phyloP scores from a whole-genome alignment of 2,113 vertebrate species.

The Paralichthys olivaceus region DNA sequence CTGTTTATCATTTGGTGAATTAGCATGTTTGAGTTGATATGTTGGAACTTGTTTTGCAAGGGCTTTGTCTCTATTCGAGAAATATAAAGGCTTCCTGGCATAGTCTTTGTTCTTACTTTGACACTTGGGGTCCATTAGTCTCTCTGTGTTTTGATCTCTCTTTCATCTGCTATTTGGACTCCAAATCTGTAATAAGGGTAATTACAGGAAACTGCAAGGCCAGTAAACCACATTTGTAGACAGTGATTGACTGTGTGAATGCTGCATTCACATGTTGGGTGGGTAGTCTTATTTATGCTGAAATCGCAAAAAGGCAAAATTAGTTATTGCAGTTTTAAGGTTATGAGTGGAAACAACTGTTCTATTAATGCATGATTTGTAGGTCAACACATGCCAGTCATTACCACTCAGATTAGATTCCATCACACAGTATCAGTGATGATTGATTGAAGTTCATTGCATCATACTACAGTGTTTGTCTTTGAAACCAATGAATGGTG shows the following conservation, averaged over 20 bases:
- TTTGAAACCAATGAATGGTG: not conserved
- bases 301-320: not conserved
- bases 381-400: not conserved
- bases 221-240: constrained; percentile 43
- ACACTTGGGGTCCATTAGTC: constrained; percentile 29
- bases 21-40: constrained; percentile 37
- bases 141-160: constrained; percentile 39
- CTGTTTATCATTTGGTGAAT: constrained; percentile 42
- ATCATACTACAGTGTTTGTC: not conserved
- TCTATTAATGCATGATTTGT: constrained; percentile 10
- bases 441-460: not conserved
- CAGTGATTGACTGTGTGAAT: constrained; percentile 24
- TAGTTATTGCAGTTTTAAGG: not conserved
- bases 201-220: constrained; percentile 58
- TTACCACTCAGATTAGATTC: constrained; percentile 27
- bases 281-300: constrained; percentile 10
- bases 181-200: constrained; percentile 60
- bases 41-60: constrained; percentile 56
- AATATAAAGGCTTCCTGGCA: constrained; percentile 37
- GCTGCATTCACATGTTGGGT: constrained; percentile 12
- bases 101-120: constrained; percentile 50
- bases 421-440: not conserved
- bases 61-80: constrained; percentile 37
- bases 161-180: constrained; percentile 61
- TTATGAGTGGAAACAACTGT: not conserved